These are phyloP conservation scores for Spatula clypeata DNA, from an alignment of 2,797 vertebrate species.

Conservation along the genomic window DNA sequence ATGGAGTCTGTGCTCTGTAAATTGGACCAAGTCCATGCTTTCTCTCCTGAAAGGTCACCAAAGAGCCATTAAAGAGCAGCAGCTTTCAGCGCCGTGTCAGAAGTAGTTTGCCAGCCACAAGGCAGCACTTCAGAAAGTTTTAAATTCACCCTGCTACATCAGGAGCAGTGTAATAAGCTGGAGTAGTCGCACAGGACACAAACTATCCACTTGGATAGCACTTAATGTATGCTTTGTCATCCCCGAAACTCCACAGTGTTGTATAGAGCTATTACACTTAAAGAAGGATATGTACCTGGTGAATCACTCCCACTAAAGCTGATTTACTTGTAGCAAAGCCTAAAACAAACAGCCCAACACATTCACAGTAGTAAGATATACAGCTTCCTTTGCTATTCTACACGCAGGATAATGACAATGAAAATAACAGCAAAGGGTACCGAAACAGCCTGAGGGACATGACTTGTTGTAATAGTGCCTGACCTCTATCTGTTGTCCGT, in stretches of 20 bases:
- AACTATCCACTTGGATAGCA: constrained; percentile 32
- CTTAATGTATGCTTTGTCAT: constrained; percentile 68
- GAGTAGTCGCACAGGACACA: constrained; percentile 12
- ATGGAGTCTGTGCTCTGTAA: background rate
- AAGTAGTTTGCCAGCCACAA: constrained; percentile 48
- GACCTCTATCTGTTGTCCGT: constrained; percentile 51
- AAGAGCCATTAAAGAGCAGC: constrained; percentile 50
- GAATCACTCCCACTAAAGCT: constrained; percentile 67
- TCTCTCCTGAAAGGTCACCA: constrained; percentile 36
- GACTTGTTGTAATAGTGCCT: constrained; percentile 40
- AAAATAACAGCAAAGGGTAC: constrained; percentile 33
- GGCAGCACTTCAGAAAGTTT: constrained; percentile 58
- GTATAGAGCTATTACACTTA: constrained; percentile 31
- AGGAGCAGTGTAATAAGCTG: constrained; percentile 53
- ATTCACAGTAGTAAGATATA: constrained; percentile 13
- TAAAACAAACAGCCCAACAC: constrained; percentile 59
- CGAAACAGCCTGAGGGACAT: constrained; percentile 48
- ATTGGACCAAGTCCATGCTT: constrained; percentile 35
- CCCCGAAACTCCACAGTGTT: constrained; percentile 22
- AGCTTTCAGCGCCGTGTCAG: constrained; percentile 18
- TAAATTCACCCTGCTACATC: constrained; percentile 49
- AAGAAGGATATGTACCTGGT: constrained; percentile 47
- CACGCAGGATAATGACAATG: constrained; percentile 55
- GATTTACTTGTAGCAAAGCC: constrained; percentile 63
- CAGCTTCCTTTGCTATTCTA: constrained; percentile 53